Conservation (phyloP, 2,797 vertebrate genomes). For the Esox masquinongy region DNA sequence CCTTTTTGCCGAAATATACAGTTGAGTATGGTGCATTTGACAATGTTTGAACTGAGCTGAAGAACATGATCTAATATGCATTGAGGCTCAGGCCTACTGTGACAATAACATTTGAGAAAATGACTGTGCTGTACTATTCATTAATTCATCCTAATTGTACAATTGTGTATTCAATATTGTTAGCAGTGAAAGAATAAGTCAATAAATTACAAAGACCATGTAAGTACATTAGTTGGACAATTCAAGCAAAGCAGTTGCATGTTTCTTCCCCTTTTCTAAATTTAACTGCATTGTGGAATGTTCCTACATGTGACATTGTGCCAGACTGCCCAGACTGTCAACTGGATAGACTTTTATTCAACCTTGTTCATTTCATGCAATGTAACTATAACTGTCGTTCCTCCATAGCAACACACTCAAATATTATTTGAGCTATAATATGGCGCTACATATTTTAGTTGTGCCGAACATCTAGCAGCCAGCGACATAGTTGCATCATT, state of each 20-base stretch:
- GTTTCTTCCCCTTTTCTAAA: constrained; percentile 67
- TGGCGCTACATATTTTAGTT: neutral
- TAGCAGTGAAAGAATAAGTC: neutral
- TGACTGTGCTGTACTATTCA: neutral
- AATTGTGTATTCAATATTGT: neutral
- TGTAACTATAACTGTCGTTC: neutral
- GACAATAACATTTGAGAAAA: neutral
- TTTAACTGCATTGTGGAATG: constrained; percentile 56
- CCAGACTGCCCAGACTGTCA: neutral
- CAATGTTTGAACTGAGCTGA: neutral
- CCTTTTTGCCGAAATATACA: no score
- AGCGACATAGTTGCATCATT: neutral
- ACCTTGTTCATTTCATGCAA: neutral
- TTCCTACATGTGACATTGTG: constrained; percentile 7
- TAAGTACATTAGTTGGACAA: no score
- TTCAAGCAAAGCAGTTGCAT: constrained; percentile 19
- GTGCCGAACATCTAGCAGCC: neutral
- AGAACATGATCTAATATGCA: neutral
- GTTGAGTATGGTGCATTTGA: neutral
- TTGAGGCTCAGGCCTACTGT: neutral
- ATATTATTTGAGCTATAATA: neutral
- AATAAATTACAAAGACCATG: neutral
- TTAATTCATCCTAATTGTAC: neutral
- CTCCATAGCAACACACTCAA: neutral
- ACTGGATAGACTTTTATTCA: neutral